Base-by-base conservation (phyloP, 2,888 invertebrate genomes). In the Hipparchia sbordonii region DNA sequence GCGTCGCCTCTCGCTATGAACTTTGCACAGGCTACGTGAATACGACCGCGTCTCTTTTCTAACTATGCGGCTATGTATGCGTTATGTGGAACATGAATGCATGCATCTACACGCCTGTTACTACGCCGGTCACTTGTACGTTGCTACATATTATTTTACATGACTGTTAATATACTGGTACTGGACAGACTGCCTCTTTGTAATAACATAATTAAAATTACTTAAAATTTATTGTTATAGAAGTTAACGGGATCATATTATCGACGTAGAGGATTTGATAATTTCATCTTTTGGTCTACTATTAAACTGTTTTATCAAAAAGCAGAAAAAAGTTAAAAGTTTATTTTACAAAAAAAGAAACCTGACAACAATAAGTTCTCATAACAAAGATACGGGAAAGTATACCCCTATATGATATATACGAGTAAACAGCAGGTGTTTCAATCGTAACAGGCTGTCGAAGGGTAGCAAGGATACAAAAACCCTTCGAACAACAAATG, bases 1-100 rank as follows among this genome's bases (percentile, higher is more conserved):
- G 92, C 89, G 90, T 90, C 87, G 87, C 85, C 83, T 86, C 86
- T 85, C 89, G 79, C 85, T 84, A 85, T 85, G 81, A 89, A 89
- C 88, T 89, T 85, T 85, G 84, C 82, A 84, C 83, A 85, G 81
- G 82, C 85, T 85, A 87, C 88, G 87, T 85, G 84, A 86, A 85
- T 73, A 74, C 72, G 74, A 73, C 74, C 72, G 78, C 73, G 67
- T 69, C 72, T 65, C 61, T 56, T 73, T 70, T 61, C 45, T 69
- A 75, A 73, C 73, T 74, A 67, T 70, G 75, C 65, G 60, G 67
- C 72, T 73, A 61, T 63, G 67, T 51, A 67, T 39, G 48, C 51
- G 9, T 8, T 60, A 62, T 60, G 33, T 68, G n/a, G 51, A 68
- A 48, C 51, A 8, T 2, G 68, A 59, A 56, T 68, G 8, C 57